phyloP scores from a whole-genome alignment of 2,888 invertebrate genomes.

The Tuberolachnus salignus region DNA sequence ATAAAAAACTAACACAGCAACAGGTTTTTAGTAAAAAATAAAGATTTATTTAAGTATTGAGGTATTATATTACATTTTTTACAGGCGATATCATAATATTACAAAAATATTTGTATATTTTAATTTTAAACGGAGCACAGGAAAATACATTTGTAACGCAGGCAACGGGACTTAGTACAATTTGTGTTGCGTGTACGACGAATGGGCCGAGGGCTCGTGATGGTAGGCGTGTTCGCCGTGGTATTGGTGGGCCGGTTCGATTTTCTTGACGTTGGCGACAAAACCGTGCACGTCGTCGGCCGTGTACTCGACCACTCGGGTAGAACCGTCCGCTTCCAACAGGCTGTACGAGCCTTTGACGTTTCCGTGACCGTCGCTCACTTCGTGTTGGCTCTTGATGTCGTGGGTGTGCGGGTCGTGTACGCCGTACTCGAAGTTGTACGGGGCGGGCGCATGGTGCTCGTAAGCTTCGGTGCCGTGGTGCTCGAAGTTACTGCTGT shows the following conservation, averaged over 20 bases:
- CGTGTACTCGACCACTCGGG: constrained; percentile 67
- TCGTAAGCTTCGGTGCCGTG: constrained; percentile 59
- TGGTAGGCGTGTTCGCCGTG: not conserved
- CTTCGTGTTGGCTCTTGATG: constrained; percentile 59
- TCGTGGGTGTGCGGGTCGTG: constrained; percentile 59
- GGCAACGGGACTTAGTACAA: not conserved
- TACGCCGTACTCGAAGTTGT: constrained; percentile 59
- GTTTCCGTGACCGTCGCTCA: constrained; percentile 61
- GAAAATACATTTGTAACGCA: too few relatives aligned
- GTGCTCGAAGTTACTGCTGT: not conserved
- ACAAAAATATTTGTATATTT: too few relatives aligned
- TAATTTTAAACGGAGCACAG: too few relatives aligned
- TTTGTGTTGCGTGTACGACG: not conserved
- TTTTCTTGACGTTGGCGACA: constrained; percentile 67
- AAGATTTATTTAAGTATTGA: not conserved
- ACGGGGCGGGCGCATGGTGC: constrained; percentile 59
- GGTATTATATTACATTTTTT: too few relatives aligned
- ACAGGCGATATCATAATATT: too few relatives aligned
- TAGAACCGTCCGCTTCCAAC: constrained; percentile 67
- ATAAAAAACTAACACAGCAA: too few relatives aligned
- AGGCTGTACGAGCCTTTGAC: constrained; percentile 67
- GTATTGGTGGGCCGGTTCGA: not conserved
- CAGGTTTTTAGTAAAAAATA: not conserved
- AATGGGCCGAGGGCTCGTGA: not conserved
- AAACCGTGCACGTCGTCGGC: constrained; percentile 67